Percentiles rank a stretch among this genome's conserved stretches.
These are phyloP conservation scores for Drosophila takahashii DNA, from an alignment of 1,140 invertebrate genomes.

Conservation along the genomic window DNA sequence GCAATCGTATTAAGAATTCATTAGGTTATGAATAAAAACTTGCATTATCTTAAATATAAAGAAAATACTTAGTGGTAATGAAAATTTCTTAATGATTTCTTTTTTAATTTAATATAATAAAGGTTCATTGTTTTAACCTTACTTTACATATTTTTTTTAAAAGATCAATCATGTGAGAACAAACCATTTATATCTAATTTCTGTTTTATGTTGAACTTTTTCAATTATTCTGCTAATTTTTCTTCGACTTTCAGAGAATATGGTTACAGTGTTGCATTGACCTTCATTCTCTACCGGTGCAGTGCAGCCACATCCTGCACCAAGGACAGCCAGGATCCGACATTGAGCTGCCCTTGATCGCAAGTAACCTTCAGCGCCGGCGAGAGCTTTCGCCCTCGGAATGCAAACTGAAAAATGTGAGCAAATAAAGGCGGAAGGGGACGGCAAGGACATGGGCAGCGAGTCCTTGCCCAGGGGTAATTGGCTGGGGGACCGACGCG, in stretches of 20 bases:
- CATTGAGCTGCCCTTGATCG: constrained; percentile 78
- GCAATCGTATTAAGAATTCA: too few relatives aligned
- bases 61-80: too few relatives aligned
- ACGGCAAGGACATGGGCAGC: constrained; percentile 10
- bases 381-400: constrained; percentile 16
- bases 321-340: constrained; percentile 72
- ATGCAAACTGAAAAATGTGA: constrained; percentile 20
- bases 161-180: too few relatives aligned
- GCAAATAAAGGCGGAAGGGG: background rate
- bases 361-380: constrained; percentile 51
- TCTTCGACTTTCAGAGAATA: background rate
- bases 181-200: too few relatives aligned
- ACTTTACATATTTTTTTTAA: too few relatives aligned
- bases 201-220: too few relatives aligned
- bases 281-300: background rate
- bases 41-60: too few relatives aligned
- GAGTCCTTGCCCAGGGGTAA: constrained; percentile 28
- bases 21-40: too few relatives aligned
- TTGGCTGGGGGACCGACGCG: constrained; percentile 1
- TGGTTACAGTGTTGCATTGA: background rate
- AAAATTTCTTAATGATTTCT: too few relatives aligned
- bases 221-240: too few relatives aligned
- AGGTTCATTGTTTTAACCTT: too few relatives aligned
- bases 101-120: too few relatives aligned
- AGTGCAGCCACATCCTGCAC: constrained; percentile 26